Evolutionary conservation across 2,888 invertebrate genomes (phyloP), one percentile per base, ranked within the genome.

Genomic region (Hypsopygia costalis): DNA sequence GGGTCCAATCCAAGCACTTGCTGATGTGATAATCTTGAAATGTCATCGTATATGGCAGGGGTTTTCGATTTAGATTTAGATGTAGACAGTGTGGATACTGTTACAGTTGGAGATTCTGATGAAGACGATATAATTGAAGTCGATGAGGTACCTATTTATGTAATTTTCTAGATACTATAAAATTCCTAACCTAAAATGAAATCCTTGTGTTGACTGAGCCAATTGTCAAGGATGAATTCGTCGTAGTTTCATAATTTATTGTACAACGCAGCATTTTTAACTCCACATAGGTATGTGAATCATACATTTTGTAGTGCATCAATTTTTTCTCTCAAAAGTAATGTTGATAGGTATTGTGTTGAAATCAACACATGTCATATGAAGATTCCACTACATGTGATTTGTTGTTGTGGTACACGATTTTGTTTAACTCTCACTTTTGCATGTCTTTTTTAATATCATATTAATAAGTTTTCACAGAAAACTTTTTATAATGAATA

Each of bases 41-140:
- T 89, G 89, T 89, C 89, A 87, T 89, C 89, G 60, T 88, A 87
- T 86, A 94, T 94, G 94, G 94, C 94, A 80, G 97, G 95, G 85
- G 95, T 97, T 81, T 97, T 98, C 86, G 97, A 97, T 91, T 93
- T 98, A 82, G 97, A 98, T 87, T 91, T 97, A 72, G 93, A 92
- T 77, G 87, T 88, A 63, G 91, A 91, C 76, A 89, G 91, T 47
- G 90, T 88, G 63, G 91, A 91, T 76, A 89, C 91, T 47, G 90
- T 91, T 59, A 88, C 90, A 49, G 89, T 92, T 56, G 93, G 91
- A 69, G 94, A 94, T 78, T 94, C 94, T 73, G 95, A 95, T 67
- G 94, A 96, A 62, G 97, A 97, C 77, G 98, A 98, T 90, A 94
- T 94, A 76, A 94, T 97, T 75, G 95, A 95, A 72, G 90, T 93